Percentiles rank a stretch among this genome's conserved stretches.
phyloP scores from a whole-genome alignment of 2,888 invertebrate genomes.

The Disparrhopalites patrizii region DNA sequence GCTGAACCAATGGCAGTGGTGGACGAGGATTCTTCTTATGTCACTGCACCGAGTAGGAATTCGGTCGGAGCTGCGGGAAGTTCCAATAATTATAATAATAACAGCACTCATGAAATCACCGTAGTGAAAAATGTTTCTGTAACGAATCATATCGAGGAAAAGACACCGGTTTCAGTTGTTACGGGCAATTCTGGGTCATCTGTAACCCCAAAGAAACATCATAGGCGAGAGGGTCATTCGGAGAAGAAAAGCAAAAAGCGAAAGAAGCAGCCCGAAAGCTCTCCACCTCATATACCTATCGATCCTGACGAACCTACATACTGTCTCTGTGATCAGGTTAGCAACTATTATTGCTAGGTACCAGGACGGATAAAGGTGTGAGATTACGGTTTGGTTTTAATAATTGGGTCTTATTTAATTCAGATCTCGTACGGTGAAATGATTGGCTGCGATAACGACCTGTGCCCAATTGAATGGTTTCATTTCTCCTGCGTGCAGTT shows the following conservation, averaged over 20 bases:
- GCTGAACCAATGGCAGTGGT: not conserved
- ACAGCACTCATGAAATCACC: constrained; percentile 6
- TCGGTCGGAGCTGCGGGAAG: too few relatives aligned
- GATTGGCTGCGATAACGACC: constrained; percentile 97
- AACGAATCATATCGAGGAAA: too few relatives aligned
- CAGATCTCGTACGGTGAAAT: constrained; percentile 96
- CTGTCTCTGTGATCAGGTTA: constrained; percentile 83
- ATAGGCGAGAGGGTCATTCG: constrained; percentile 67
- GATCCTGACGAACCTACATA: constrained; percentile 97
- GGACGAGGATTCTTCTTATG: not conserved
- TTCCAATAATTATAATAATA: too few relatives aligned
- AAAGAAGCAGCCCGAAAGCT: constrained; percentile 66
- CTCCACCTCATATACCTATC: constrained; percentile 73
- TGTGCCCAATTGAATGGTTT: constrained; percentile 97
- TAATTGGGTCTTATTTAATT: too few relatives aligned
- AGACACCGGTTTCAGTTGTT: not conserved
- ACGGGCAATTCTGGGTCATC: constrained; percentile 8
- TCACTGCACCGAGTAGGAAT: not conserved
- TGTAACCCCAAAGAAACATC: constrained; percentile 37
- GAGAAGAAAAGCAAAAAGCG: constrained; percentile 49
- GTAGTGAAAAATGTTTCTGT: not conserved
- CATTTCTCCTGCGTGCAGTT: constrained; percentile 94
- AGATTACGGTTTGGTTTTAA: too few relatives aligned
- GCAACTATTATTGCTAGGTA: too few relatives aligned
- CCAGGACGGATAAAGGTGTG: too few relatives aligned